phyloP scores from a whole-genome alignment of 2,888 invertebrate genomes.

The Marronus borbonicus region DNA sequence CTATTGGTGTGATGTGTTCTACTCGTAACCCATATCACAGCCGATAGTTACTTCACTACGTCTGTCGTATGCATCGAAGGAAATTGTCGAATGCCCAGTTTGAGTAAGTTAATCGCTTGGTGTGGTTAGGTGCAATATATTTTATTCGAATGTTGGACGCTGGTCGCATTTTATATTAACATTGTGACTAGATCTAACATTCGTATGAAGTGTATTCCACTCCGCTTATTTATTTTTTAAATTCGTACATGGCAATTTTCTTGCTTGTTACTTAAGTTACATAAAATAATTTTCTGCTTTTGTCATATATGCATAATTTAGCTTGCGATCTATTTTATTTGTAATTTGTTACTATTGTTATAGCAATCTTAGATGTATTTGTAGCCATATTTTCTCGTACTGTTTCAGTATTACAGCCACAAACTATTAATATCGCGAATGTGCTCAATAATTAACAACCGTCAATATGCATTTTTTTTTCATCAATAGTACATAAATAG shows the following conservation, averaged over 20 bases:
- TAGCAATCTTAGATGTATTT: too few relatives aligned
- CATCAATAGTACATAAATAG: too few relatives aligned
- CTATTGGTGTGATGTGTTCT: conserved; percentile 67
- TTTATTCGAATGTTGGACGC: conserved; percentile 66
- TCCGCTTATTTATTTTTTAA: conserved; percentile 39
- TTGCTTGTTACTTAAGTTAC: not conserved
- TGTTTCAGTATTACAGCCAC: too few relatives aligned
- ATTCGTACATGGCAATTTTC: too few relatives aligned
- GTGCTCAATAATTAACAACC: too few relatives aligned
- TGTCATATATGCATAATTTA: not conserved
- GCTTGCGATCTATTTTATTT: not conserved
- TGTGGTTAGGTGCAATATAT: conserved; percentile 56
- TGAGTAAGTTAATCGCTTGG: conserved; percentile 13
- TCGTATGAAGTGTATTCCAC: conserved; percentile 65
- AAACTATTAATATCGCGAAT: too few relatives aligned
- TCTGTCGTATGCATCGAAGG: conserved; percentile 48
- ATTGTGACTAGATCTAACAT: conserved; percentile 70
- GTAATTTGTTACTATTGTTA: too few relatives aligned
- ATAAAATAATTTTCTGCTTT: not conserved
- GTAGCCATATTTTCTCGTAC: too few relatives aligned
- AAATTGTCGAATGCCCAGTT: not conserved
- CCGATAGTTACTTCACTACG: conserved; percentile 68
- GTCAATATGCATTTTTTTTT: too few relatives aligned
- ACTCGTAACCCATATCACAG: conserved; percentile 67
- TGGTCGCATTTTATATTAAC: conserved; percentile 64